Base-by-base conservation (phyloP, 2,113 vertebrate genomes). In the Bucco capensis region DNA sequence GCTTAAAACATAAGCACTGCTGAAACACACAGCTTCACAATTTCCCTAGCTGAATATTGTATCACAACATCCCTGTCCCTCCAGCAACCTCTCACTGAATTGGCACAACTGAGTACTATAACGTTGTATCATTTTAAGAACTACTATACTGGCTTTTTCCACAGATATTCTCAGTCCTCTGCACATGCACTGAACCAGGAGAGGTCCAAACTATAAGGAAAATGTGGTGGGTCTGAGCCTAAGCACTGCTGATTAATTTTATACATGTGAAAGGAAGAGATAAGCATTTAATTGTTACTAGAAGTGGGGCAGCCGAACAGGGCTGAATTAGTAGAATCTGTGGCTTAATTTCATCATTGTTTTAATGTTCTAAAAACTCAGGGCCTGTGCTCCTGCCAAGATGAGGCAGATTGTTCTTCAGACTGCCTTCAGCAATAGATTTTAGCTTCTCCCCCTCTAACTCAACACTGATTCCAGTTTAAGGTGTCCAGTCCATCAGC, bases 251-350 rank as follows among this genome's bases (percentile, higher is more conserved):
- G 84, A 93, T 79, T 93, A 89, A 94, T 83, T 90, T 88, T 93
- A 93, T 90, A 62, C 73, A 79, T 89, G 74, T 76, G 62, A 90
- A 94, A 92, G 33, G 74, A 94, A 82, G 38, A 96, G 90, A 93
- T 86, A 96, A 93, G 86, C 58, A 76, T 76, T 88, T 93, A 88
- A 93, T 92, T 94, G 83, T 93, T 91, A 75, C 83, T 88, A 86
- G 74, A 88, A 95, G 62, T 84, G 53, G 42, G 30, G 57, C 94
- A 93, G 83, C 73, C 90, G 80, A 95, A 88, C 66, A 61, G n/a
- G 50, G 62, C 72, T 92, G 78, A 94, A 89, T 92, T 80, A 84
- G 71, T 75, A 70, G 50, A 93, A 84, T 70, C 53, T 84, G 86
- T 88, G 88, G 66, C 83, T 92, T 86, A 93, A 84, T 94, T 96